phyloP scores from a whole-genome alignment of 2,113 vertebrate species.

The Epinephelus fuscoguttatus region DNA sequence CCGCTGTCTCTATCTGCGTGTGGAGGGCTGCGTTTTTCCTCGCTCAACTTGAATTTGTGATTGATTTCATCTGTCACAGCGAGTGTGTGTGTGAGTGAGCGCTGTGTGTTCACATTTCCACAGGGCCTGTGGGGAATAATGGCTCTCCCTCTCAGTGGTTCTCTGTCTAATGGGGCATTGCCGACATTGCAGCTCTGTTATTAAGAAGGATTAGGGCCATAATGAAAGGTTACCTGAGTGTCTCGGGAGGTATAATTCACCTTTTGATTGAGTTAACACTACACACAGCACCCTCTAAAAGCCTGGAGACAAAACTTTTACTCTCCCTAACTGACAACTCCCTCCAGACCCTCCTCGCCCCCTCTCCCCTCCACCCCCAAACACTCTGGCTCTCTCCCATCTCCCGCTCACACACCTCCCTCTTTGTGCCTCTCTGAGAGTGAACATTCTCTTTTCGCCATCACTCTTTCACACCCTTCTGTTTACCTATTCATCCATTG shows the following conservation, averaged over 20 bases:
- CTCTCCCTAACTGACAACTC: constrained; percentile 61
- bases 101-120: constrained; percentile 70
- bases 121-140: constrained; percentile 72
- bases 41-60: constrained; percentile 59
- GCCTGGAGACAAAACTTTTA: constrained; percentile 77
- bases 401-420: constrained; percentile 77
- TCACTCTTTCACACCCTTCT: constrained; percentile 87
- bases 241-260: constrained; percentile 82
- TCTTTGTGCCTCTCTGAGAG: constrained; percentile 79
- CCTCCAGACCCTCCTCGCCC: constrained; percentile 34
- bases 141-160: constrained; percentile 70
- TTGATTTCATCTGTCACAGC: constrained; percentile 75
- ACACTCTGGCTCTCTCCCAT: constrained; percentile 68
- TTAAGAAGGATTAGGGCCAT: constrained; percentile 83
- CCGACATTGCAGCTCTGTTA: constrained; percentile 80
- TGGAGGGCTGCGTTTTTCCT: constrained; percentile 33
- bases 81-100: constrained; percentile 60
- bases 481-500: constrained; percentile 88
- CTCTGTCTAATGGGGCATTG: constrained; percentile 82
- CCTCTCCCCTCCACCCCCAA: constrained; percentile 32
- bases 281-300: constrained; percentile 65
- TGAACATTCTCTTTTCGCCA: constrained; percentile 86
- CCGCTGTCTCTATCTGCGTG: background rate
- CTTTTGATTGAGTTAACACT: constrained; percentile 83
- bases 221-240: constrained; percentile 87